Evolutionary conservation across 1,140 invertebrate species (phyloP), one percentile per base, ranked within the genome.

Genomic region (Drosophila elegans): DNA sequence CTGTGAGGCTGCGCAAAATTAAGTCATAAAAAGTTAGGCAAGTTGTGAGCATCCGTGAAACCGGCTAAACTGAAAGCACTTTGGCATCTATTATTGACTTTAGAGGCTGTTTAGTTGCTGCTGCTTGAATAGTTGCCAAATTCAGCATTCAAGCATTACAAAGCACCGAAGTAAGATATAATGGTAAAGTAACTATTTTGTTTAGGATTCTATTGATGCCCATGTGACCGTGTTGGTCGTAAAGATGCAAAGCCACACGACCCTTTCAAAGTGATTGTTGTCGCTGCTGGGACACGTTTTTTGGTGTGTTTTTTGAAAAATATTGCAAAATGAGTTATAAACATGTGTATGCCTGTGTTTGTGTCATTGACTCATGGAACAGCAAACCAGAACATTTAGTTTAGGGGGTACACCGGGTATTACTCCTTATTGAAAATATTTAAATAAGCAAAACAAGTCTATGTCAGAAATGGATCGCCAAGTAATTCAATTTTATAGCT

Each of bases 201-300:
- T 42, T 34, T 52, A 41, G 63, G 62, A 84, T 84, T 84, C 81
- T 85, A 63, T 53, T 61, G 77, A 85, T 80, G 39, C 54, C 56
- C 21, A 66, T 66, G 49, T n/a, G 61, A 44, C 45, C 13, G 5
- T 2, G 49, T 36, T 57, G 60, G 51, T 48, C 68, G 41, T 42
- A 56, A 46, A 54, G 54, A 74, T 66, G 73, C 69, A 75, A 74
- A 75, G 32, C 62, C 67, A 63, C 64, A 68, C 78, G 83, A 82
- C 78, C 71, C 83, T 82, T 88, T 79, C 62, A 67, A 88, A 83
- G 83, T 88, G 83, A 86, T 88, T 86, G 82, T 76, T 57, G 53
- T 74, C 46, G 73, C 45, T 51, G 73, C 45, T 51, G 54, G 13
- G 51, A 53, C 67, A 71, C 67, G 67, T 71, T 71, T 36, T 36